phyloP scores from a whole-genome alignment of 2,888 invertebrate genomes.

The Trimorus sp. region DNA sequence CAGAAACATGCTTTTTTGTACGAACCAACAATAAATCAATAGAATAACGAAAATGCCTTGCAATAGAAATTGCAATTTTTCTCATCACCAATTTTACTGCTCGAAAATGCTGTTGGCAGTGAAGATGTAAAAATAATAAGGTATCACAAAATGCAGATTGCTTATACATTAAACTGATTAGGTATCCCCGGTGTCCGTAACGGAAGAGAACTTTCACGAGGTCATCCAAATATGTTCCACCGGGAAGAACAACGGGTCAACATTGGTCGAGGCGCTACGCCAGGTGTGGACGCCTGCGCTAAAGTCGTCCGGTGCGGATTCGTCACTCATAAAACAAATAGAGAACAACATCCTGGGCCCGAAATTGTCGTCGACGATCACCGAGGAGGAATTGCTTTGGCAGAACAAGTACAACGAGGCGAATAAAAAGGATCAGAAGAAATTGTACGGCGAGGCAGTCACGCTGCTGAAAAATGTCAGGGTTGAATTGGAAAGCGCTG shows the following conservation, averaged over 20 bases:
- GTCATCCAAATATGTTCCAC: slow-evolving; percentile 77
- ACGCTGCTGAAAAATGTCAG: slow-evolving; percentile 73
- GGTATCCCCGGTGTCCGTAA: slow-evolving; percentile 63
- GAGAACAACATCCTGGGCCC: slow-evolving; percentile 77
- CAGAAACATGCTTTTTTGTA: too few species aligned
- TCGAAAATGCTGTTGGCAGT: too few species aligned
- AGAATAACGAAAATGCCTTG: too few species aligned
- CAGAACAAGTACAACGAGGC: slow-evolving; percentile 70
- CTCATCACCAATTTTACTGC: too few species aligned
- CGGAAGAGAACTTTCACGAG: slow-evolving; percentile 78
- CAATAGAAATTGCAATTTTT: too few species aligned
- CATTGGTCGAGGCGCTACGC: slow-evolving; percentile 76
- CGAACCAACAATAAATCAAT: too few species aligned
- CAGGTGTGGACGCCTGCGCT: slow-evolving; percentile 79
- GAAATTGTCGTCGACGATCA: slow-evolving; percentile 68
- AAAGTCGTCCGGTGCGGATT: slow-evolving; percentile 72
- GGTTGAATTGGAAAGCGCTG: slow-evolving; percentile 76
- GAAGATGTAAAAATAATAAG: too few species aligned
- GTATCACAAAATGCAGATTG: too few species aligned
- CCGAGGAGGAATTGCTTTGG: slow-evolving; percentile 76
- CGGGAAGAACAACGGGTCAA: slow-evolving; percentile 72
- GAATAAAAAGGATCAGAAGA: slow-evolving; percentile 73
- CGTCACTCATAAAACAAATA: slow-evolving; percentile 74
- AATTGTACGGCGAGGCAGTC: slow-evolving; percentile 71
- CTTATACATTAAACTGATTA: too few species aligned